phyloP scores from a whole-genome alignment of 2,113 vertebrate species.

The Oreochromis tanganicae region DNA sequence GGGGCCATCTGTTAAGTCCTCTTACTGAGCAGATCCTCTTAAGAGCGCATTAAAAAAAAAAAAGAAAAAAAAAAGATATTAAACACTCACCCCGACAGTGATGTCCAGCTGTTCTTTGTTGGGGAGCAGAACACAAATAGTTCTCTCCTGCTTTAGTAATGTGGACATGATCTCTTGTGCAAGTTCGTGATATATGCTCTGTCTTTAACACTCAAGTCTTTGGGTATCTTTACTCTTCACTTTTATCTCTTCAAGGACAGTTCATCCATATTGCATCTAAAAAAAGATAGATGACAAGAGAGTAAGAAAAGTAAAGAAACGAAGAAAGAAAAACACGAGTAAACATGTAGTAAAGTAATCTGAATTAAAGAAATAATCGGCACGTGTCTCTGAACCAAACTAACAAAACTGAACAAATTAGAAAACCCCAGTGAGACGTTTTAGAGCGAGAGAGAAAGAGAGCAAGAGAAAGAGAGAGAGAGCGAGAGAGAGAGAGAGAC shows the following conservation, averaged over 20 bases:
- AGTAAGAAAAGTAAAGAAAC: not conserved
- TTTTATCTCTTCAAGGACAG: slow-evolving; percentile 12
- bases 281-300: not conserved
- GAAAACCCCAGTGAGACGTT: not conserved
- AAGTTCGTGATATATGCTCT: not conserved
- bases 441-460: not conserved
- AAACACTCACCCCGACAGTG: slow-evolving; percentile 71
- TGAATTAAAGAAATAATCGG: not conserved
- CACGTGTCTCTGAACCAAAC: not conserved
- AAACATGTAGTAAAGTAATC: not conserved
- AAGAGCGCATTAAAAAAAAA: not conserved
- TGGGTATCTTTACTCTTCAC: not conserved
- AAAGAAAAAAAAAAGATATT: not conserved
- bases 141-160: slow-evolving; percentile 72
- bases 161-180: slow-evolving; percentile 56
- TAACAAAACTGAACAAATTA: not conserved
- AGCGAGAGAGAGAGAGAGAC: not conserved
- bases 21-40: not conserved
- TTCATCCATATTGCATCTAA: slow-evolving; percentile 41
- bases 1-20: not conserved
- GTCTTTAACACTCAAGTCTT: not conserved
- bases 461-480: not conserved
- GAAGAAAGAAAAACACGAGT: not conserved
- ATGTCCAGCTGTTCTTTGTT: slow-evolving; percentile 80
- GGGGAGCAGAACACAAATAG: slow-evolving; percentile 81